These are phyloP conservation scores for Orientallactaga bullata DNA, from an alignment of 2,113 vertebrate genomes.

Conservation along the genomic window DNA sequence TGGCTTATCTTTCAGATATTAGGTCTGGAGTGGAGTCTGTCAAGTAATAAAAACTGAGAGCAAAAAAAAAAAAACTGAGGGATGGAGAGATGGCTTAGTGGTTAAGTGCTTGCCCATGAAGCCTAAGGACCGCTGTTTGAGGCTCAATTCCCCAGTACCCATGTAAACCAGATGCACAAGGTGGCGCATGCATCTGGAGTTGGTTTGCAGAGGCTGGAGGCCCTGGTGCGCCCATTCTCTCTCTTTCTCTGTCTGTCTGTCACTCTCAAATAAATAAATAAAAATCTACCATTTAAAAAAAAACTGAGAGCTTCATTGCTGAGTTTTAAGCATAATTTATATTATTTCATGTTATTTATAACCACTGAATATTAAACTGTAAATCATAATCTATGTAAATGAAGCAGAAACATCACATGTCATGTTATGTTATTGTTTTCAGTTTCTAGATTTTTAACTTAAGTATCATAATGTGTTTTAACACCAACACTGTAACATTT, in stretches of 20 bases:
- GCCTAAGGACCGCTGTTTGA: too few relatives aligned
- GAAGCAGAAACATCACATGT: conserved; percentile 88
- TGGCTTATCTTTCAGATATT: conserved; percentile 87
- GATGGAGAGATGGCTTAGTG: too few relatives aligned
- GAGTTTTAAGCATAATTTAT: conserved; percentile 88
- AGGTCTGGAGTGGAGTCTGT: conserved; percentile 89
- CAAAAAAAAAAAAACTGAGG: too few relatives aligned
- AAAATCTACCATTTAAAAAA: too few relatives aligned
- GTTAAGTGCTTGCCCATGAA: too few relatives aligned
- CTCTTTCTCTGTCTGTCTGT: too few relatives aligned
- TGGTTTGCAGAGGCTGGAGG: too few relatives aligned
- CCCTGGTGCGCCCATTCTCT: too few relatives aligned
- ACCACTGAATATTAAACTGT: conserved; percentile 88
- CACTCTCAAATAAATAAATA: too few relatives aligned
- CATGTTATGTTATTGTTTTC: conserved; percentile 90
- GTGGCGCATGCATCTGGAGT: too few relatives aligned
- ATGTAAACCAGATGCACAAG: too few relatives aligned
- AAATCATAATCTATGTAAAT: conserved; percentile 89
- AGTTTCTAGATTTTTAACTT: conserved; percentile 89
- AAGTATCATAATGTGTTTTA: conserved; percentile 89
- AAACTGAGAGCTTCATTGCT: conserved; percentile 91
- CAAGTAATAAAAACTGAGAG: conserved; percentile 87
- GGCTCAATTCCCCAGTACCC: too few relatives aligned
- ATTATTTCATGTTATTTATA: conserved; percentile 87
- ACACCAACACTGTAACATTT: conserved; percentile 92